Evolutionary conservation across 1,140 invertebrate species (phyloP), one percentile per base, ranked within the genome.

Genomic region (Trachymyrmex septentrionalis): DNA sequence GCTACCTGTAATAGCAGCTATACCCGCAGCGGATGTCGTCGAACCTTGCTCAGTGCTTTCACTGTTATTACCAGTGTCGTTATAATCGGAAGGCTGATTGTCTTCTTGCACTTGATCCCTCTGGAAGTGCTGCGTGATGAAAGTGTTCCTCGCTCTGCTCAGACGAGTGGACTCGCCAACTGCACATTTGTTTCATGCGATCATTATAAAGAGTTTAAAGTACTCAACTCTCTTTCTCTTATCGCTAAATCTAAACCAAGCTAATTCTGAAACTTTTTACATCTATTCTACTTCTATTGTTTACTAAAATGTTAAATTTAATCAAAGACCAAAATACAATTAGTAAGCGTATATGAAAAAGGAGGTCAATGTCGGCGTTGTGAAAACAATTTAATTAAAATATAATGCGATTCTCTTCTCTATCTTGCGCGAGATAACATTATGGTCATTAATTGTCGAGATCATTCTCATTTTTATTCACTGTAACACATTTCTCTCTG

Each of bases 1-100:
- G 87, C 97, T 97, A 59, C 97, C 97, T 21, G 97, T 97, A 85
- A 97, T 97, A 59, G 96, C 96, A 3, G 97, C 97, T 30, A 97
- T 97, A 89, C 97, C 97, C 91, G 97, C 95, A 1, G 94, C 92
- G 24, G 95, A 89, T 59, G 71, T 88, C 48, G 87, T 24, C 4
- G 78, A 84, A 7, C 72, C 34, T 21, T 89, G 88, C 16, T 82
- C 77, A 24, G 82, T 66, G 63, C 78, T 86, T 9, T 92, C 85
- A 80, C 69, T 84, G 67, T 84, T 91, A 55, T 88, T 88, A 21
- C 87, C 82, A 5, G 69, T 86, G 44, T 90, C 87, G 64, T 89
- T 90, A 12, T 89, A 90, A 72, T 93, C 91, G 6, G 91, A 88
- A 71, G 87, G 85, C 34, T 85, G 90, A 77, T 91, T 87, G 34